Evolutionary conservation across 2,113 vertebrate species (phyloP).

Genomic region (Deroptyus accipitrinus): DNA sequence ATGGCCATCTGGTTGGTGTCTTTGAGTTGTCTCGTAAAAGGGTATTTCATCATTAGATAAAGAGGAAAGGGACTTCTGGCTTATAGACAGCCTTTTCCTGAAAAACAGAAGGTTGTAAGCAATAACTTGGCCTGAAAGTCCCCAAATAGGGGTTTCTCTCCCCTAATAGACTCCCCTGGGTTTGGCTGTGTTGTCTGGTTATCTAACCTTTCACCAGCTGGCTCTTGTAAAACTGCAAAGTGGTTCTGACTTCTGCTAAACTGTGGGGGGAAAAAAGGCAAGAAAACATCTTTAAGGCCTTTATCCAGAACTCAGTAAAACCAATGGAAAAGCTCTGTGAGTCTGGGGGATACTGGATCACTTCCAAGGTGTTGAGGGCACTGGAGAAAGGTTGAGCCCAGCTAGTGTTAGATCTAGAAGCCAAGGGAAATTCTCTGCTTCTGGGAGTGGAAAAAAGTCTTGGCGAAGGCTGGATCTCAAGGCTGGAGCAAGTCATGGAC

Average conservation of each 20-base stretch:
- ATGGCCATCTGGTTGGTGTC: background rate
- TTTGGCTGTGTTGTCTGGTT: constrained; percentile 12
- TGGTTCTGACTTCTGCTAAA: constrained; percentile 15
- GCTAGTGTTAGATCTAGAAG: background rate
- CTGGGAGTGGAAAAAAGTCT: background rate
- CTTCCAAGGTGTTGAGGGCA: background rate
- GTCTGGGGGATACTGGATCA: background rate
- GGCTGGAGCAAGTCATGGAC: background rate
- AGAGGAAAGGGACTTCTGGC: constrained; percentile 9
- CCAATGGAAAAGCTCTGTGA: background rate
- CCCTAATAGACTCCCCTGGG: background rate
- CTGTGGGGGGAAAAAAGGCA: background rate
- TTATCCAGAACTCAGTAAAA: constrained; percentile 1
- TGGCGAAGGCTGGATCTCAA: background rate
- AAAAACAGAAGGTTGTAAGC: background rate
- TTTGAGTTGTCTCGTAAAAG: background rate
- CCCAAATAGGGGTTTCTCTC: background rate
- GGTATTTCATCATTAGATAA: background rate
- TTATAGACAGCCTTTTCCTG: background rate
- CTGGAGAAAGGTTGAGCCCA: background rate
- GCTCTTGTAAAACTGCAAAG: constrained; percentile 38
- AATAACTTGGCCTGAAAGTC: background rate
- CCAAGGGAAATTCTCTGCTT: constrained; percentile 15
- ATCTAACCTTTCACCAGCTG: constrained; percentile 38
- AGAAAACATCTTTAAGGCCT: background rate